Conservation (phyloP, 2,113 vertebrate species). For the Paramisgurnus dabryanus region DNA sequence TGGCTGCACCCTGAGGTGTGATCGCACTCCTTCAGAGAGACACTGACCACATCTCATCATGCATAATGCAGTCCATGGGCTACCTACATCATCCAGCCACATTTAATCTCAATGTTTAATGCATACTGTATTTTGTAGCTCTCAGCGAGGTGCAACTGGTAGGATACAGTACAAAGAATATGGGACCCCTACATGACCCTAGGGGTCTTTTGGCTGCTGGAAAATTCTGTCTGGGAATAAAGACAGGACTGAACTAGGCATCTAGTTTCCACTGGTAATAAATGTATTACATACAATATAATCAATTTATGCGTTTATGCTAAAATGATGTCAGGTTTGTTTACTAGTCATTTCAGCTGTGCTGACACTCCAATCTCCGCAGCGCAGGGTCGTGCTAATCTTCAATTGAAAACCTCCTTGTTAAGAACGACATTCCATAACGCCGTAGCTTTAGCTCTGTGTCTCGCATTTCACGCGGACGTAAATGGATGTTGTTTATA, state of each 20-base stretch:
- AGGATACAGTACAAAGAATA: background rate
- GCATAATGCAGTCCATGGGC: slow-evolving; percentile 20
- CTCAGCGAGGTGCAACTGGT: background rate
- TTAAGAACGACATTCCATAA: background rate
- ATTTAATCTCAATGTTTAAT: background rate
- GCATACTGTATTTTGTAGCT: background rate
- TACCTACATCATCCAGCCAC: background rate
- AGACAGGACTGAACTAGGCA: too few relatives aligned
- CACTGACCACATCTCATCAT: background rate
- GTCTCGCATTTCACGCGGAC: background rate
- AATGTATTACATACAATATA: background rate
- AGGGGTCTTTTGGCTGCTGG: too few relatives aligned
- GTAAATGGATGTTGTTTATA: slow-evolving; percentile 29
- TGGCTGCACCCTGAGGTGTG: background rate
- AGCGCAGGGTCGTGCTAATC: background rate
- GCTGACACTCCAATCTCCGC: background rate
- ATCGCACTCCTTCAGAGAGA: slow-evolving; percentile 5
- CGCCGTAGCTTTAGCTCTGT: background rate
- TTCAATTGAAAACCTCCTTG: background rate
- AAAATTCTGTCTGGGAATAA: too few relatives aligned
- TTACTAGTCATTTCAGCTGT: background rate
- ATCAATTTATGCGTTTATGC: background rate
- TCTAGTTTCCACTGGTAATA: background rate
- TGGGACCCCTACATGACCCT: background rate
- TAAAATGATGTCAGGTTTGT: background rate